A percentile compares a stretch with the other conserved stretches of the same genome.
Conservation (phyloP, 2,797 vertebrate genomes). For the Syndactyla subalaris region DNA sequence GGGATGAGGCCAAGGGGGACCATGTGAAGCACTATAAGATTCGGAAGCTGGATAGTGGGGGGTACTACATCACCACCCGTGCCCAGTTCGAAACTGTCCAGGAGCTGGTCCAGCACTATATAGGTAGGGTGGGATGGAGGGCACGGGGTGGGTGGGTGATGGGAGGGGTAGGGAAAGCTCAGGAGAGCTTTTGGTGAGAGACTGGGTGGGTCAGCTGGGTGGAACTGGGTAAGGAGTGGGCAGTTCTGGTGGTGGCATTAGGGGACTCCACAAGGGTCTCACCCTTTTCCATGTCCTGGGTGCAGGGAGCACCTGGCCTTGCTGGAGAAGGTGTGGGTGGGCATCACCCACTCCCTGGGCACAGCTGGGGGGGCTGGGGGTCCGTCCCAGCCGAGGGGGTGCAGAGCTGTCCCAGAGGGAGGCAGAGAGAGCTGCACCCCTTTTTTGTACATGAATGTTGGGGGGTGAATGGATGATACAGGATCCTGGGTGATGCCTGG, state of each 20-base stretch:
- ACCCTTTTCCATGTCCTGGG: not conserved
- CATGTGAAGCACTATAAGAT: constrained; percentile 99
- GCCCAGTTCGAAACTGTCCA: constrained; percentile 91
- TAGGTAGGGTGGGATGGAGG: constrained; percentile 27
- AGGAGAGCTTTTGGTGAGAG: not conserved
- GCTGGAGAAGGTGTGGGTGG: not conserved
- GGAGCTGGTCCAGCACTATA: constrained; percentile 92
- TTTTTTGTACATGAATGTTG: rapidly evolving
- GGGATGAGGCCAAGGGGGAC: constrained; percentile 90
- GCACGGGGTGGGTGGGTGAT: rapidly evolving
- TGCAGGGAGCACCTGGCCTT: not conserved
- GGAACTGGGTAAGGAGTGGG: not conserved
- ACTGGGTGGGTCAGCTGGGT: not conserved
- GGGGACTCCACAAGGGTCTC: not conserved
- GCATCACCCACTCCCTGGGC: not conserved
- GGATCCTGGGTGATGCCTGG: rapidly evolving
- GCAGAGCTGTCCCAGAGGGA: rapidly evolving
- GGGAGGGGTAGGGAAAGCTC: not conserved
- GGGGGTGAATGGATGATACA: not conserved
- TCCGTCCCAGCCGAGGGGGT: rapidly evolving
- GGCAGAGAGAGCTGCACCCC: not conserved
- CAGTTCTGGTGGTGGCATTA: not conserved
- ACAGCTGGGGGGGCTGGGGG: rapidly evolving
- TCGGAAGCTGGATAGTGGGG: constrained; percentile 93
- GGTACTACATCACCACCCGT: constrained; percentile 96